A percentile compares a stretch with the other conserved stretches of the same genome.
These are phyloP conservation scores for Dromas ardeola DNA, from an alignment of 2,113 vertebrate species.

Conservation along the genomic window DNA sequence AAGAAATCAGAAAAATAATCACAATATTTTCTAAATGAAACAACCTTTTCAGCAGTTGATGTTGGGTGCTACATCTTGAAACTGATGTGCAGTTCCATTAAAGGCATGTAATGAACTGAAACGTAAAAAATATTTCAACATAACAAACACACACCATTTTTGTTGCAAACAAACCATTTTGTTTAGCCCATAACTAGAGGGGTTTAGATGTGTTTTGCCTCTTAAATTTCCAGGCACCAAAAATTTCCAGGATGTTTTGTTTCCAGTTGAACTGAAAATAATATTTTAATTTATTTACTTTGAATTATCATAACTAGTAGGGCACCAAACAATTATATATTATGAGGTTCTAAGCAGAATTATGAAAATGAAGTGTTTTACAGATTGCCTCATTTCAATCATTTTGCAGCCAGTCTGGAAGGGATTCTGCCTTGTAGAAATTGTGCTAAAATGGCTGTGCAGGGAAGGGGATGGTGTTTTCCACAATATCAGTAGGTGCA, in stretches of 20 bases:
- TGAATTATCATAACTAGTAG: not conserved
- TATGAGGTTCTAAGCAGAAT: not conserved
- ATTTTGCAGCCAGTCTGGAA: not conserved
- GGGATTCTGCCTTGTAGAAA: not conserved
- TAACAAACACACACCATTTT: not conserved
- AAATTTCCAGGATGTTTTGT: not conserved
- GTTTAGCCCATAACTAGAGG: not conserved
- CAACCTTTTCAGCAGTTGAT: not conserved
- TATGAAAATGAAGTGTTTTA: not conserved
- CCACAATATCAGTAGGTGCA: not conserved
- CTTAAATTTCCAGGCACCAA: not conserved
- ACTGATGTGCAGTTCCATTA: not conserved
- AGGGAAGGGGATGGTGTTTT: not conserved
- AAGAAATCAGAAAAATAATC: not conserved
- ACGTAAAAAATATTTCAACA: not conserved
- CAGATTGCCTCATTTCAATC: not conserved
- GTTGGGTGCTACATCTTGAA: not conserved
- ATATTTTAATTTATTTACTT: not conserved
- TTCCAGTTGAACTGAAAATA: not conserved
- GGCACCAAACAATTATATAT: not conserved
- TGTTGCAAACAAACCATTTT: not conserved
- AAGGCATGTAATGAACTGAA: not conserved
- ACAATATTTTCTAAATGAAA: not conserved
- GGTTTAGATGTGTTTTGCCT: not conserved
- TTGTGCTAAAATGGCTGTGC: not conserved